Base-by-base conservation (phyloP, 2,797 vertebrate genomes). In the Poecilia gillii region DNA sequence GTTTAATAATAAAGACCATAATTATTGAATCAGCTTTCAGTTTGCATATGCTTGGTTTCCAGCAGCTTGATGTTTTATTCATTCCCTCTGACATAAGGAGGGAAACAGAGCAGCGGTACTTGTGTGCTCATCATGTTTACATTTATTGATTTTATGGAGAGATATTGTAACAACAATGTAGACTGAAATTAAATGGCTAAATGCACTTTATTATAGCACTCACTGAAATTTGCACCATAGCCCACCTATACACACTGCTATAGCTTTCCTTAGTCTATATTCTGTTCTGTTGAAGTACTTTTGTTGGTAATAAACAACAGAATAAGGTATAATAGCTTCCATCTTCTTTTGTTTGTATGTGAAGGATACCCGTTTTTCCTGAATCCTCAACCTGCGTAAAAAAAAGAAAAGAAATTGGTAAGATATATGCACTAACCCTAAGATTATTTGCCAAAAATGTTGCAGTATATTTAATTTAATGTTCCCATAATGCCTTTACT, bases 401-500 rank as follows among this genome's bases (percentile, higher is more conserved):
- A 25, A 73, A 51, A 11, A 25, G 25, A 36, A 13, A 25, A 36
- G 5, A 13, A 36, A 76, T 45, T 6, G 6, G 6, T 3, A 43
- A 75, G 9, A 6, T 36, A 66, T 53, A 43, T n/a, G 9, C 13
- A 43, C 2, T 25, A 55, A 43, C 23, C 11, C 39, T 6, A 25
- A 13, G 41, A 57, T 57, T 41, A 3, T 51, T 31, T 39, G 23
- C 28, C 28, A 6, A 28, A 39, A 59, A 71, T 31, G 41, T 71
- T 31, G 64, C 28, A 33, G 47, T 47, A 43, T 62, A 13, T 59
- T 25, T 64, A 47, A 46, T 59, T 43, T 3, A 57, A 76, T 53
- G 39, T 45, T 12, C 68, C 28, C 25, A 43, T 31, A 76, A 51
- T 76, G 11, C 31, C 62, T 23, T 11, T 55, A 78, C 77, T 77